These are phyloP conservation scores for Ashinkailepas kermadecensis DNA, from an alignment of 2,888 invertebrate genomes.

Conservation along the genomic window DNA sequence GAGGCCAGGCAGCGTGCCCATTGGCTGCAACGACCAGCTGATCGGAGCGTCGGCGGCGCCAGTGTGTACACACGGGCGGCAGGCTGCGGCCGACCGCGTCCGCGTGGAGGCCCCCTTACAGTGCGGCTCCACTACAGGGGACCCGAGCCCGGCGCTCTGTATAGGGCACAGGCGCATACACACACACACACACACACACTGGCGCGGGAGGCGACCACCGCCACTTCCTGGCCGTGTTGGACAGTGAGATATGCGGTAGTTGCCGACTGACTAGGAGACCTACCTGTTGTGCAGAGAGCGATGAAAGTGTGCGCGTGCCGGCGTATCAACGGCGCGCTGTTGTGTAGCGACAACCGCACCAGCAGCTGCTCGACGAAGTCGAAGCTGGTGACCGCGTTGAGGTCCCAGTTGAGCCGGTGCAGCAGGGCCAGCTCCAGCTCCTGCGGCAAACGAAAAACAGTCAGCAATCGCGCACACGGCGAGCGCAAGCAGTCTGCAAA, in stretches of 20 bases:
- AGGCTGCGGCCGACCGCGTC: not conserved
- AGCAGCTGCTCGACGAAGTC: constrained; percentile 23
- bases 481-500: too few species aligned
- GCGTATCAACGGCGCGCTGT: constrained; percentile 31
- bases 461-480: too few species aligned
- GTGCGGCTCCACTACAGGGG: too few species aligned
- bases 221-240: too few species aligned
- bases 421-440: constrained; percentile 21
- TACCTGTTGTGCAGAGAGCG: constrained; percentile 43
- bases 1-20: not conserved
- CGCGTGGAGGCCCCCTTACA: too few species aligned
- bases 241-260: too few species aligned
- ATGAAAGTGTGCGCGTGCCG: constrained; percentile 44
- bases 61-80: constrained; percentile 12
- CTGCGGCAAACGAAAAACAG: not conserved
- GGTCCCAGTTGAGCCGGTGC: constrained; percentile 18
- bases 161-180: too few species aligned
- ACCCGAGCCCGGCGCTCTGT: too few species aligned
- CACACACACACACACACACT: too few species aligned
- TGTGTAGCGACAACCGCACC: not conserved
- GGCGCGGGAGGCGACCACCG: too few species aligned
- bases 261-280: constrained; percentile 24
- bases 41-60: not conserved
- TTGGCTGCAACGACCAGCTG: constrained; percentile 19
- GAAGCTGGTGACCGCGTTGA: constrained; percentile 19